Base-by-base conservation (phyloP, 1,140 invertebrate genomes). In the Drosophila teissieri region DNA sequence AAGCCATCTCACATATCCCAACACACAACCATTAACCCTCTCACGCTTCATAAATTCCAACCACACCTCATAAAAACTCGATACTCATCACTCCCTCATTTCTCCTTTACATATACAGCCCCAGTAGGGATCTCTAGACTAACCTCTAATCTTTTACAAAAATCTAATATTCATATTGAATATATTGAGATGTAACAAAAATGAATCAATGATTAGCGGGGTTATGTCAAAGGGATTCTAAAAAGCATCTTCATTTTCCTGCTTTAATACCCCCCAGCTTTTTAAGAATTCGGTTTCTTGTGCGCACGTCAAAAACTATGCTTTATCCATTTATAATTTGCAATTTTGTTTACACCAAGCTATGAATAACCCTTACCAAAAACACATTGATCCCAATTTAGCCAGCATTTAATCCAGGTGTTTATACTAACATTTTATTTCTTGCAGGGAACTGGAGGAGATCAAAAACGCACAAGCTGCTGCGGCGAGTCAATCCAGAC, bases 391-490 rank as follows among this genome's bases (percentile, higher is more conserved):
- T 39, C 22, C 27, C 14, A 19, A 15, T 45, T 10, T 14, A 11
- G 17, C 54, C 22, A 19, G 4, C 27, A 10, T 12, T 34, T 19
- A 19, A 49, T 31, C 1, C 8, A 10, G 15, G 37, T 53, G 24
- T 37, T 73, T 7, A 55, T 64, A 34, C 14, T 17, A 7, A 48
- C 53, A 14, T 45, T 77, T 14, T 15, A 40, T 45, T 79, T 55
- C 51, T 91, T 91, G 19, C 77, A 91, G 94, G 95, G 91, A 97
- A 96, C 93, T 94, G 78, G 97, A 98, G 92, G 95, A 98, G 83
- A 94, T 97, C 40, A 95, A 97, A 91, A 97, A 97, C 91, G 93
- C 82, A 88, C 94, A 92, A 88, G 94, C 93, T 55, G 95, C 93
- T 4, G 92, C 92, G 24, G 91, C 90, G 14, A 92, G 92, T 61